Base-by-base conservation (phyloP, 2,888 invertebrate species). In the Philereme transversata region DNA sequence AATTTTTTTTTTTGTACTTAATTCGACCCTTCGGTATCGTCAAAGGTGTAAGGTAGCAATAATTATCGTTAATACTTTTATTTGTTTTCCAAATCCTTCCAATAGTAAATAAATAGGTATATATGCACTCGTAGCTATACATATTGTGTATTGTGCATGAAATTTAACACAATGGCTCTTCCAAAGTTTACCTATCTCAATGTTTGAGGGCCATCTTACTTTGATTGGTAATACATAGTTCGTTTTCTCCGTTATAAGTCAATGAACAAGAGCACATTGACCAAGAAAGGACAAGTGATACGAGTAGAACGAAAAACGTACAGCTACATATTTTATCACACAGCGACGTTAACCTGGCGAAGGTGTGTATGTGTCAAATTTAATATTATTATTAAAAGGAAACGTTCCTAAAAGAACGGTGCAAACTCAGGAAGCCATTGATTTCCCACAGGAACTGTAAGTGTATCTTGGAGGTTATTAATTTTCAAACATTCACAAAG, bases 371-470 rank as follows among this genome's bases (percentile, higher is more conserved):
- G 40, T 53, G 36, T 46, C 46, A 38, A 46, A 53, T 40, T 40
- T 6, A 7, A 38, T 55, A 35, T 22, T 55, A 55, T 43, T 49
- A 40, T 40, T 40, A 5, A 40, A 55, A 55, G 47, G 48, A 55
- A 55, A 55, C 48, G 45, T 49, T 33, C 22, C 35, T 43, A 54
- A 35, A 45, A 54, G 8, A 50, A n/a, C 10, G 22, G 8, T 22
- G 44, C 74, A 40, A 40, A 40, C 40, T 40, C 8, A 40, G 40
- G 40, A 40, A 40, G 40, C 40, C 40, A 40, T 74, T 81, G 82
- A 85, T 86, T 86, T 86, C 86, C 84, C 83, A 61, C 35, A 81
- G 75, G 84, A 75, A 77, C 73, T 75, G 73, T 79, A 72, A 72
- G 71, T 69, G 75, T 81, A 76, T 77, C 49, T 54, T 54, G 38